Evolutionary conservation across 2,888 invertebrate species (phyloP), one percentile per base, ranked within the genome.

Genomic region (Tortrix viridana): DNA sequence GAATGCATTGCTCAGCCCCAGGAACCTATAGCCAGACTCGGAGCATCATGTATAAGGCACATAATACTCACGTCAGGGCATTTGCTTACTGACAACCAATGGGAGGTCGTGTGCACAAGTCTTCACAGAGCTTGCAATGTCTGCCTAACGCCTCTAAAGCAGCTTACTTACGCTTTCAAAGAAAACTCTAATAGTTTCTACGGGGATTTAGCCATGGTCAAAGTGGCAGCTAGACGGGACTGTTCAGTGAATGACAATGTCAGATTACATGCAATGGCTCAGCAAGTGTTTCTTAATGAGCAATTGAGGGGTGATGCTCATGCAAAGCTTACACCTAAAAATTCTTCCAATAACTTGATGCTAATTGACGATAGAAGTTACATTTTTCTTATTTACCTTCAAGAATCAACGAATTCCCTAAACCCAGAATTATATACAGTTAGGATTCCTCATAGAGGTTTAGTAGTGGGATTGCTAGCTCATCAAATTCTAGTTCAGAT

Each of bases 401-500:
- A 95, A 65, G 95, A 96, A 75, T 94, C 95, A 65, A 92, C 94
- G 6, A 94, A 95, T 66, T 94, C 95, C 50, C 90, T 95, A 14
- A 96, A 96, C 80, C 94, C 96, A 43, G 96, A 96, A 71, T 90
- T 96, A 66, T 96, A 95, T 76, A 96, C 97, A 3, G 94, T 96
- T 32, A 93, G 98, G 70, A 97, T 98, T 67, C 97, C 98, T 3
- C 96, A 98, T 76, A 94, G 96, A 76, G 97, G 96, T 70, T 87
- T 98, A 56, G 96, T 98, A 0, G 96, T 98, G 3, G 97, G 98
- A 2, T 93, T 98, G 63, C 83, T 98, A 69, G 97, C 98, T 5
- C 98, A 98, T 84, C 98, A 98, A 89, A 96, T 98, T 94, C 90
- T 98, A 57, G 93, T 98, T 37, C 98, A 98, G 88, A 96, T 98